Evolutionary conservation across 2,888 invertebrate genomes (phyloP), one percentile per base, ranked within the genome.

Genomic region (Scrobipalpa atriplicella): DNA sequence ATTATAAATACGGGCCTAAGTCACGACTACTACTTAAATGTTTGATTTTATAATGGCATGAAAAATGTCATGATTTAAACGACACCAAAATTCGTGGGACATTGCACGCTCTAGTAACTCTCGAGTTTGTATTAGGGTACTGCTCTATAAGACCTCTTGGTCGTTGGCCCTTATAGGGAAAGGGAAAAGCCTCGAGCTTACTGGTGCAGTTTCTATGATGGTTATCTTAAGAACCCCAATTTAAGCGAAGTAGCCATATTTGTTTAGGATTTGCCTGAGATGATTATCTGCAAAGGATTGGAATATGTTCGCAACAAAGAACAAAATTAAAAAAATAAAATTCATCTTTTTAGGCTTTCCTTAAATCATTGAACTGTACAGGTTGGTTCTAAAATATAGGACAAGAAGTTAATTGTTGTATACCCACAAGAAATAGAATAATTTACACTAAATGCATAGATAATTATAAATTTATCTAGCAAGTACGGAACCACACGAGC

Each of bases 51-150:
- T 56, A 21, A 56, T 21, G 66, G 65, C 74, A 71, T 56, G 54
- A 21, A 70, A 70, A 70, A 67, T 69, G 68, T 76, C 77, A 74
- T 80, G 77, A 77, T 72, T 67, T 64, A 70, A 78, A 76, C 72
- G 75, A 71, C 73, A 73, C 69, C 66, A 71, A 71, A 77, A 74
- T 73, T 74, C 71, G 75, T 73, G 72, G 72, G 75, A 75, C 74
- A 73, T 70, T 70, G 69, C 74, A 78, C 72, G 79, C 79, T 81
- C 81, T 75, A 71, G 73, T 75, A 76, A 76, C 69, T 47, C 65
- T 62, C 63, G 62, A 21, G 29, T 38, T 71, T 58, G 13, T 29
- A 58, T 58, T 58, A 58, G 36, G 38, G 58, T 58, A 9, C 58
- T 58, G 29, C 16, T 36, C n/a, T 38, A 38, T 16, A 38, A 36